Base-by-base conservation (phyloP, 2,888 invertebrate species). In the Acronicta aceris region DNA sequence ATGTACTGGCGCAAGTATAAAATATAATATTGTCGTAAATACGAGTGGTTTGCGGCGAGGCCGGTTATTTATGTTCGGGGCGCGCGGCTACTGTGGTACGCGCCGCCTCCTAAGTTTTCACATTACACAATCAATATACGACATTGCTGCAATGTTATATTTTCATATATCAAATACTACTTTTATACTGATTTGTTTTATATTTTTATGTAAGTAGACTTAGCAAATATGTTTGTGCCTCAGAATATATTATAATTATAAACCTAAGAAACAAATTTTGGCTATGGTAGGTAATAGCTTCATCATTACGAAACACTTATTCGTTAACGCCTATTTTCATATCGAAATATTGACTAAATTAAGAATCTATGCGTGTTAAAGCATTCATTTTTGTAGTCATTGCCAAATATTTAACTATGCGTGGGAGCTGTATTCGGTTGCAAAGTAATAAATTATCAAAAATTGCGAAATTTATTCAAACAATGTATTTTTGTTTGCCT, bases 1-100 rank as follows among this genome's bases (percentile, higher is more conserved):
- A 89, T 86, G 90, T 89, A 92, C 87, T 83, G 89, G 81, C 82
- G 87, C 86, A 89, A 89, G 90, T 93, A 92, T 91, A 90, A 91
- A 90, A 90, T 88, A 91, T 91, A 88, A 91, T 90, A 90, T 86
- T 89, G 90, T 88, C 88, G 91, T 94, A 91, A 92, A 94, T 90
- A 88, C 86, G 80, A 83, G 82, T 79, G 86, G 92, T 90, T 89
- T 89, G 90, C 87, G 90, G 89, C 85, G 84, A 75, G 81, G 86
- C 85, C 83, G 88, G 89, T 89, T 90, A 87, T 93, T 91, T 93
- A 92, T 89, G 89, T 87, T 81, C 85, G 59, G 59, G 59, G 59
- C 64, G 87, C 87, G 82, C 78, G 82, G 91, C 93, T 92, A 83
- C 94, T 78, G 93, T 72, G 81, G 69, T 93, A 94, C 94, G 92